Percentiles rank a stretch among this genome's conserved stretches.
Evolutionary conservation across 2,113 vertebrate species (phyloP).

Genomic region (Aramus guarauna): DNA sequence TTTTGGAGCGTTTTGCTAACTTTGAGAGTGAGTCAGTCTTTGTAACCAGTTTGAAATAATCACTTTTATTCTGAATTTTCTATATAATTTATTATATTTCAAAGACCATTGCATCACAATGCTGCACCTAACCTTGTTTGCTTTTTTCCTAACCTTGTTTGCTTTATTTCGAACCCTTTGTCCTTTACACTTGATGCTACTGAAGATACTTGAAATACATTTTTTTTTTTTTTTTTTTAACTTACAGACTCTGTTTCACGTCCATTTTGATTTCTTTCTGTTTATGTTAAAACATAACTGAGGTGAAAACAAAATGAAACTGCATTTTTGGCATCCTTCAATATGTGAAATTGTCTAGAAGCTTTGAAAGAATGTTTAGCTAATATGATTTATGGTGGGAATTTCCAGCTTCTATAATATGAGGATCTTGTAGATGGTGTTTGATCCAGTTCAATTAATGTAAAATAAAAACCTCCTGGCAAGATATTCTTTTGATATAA

Average conservation of each 20-base stretch:
- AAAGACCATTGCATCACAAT: neutral
- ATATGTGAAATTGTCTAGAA: constrained; percentile 32
- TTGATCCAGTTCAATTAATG: constrained; percentile 52
- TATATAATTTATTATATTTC: neutral
- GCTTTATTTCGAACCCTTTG: too few relatives aligned
- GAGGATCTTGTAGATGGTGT: constrained; percentile 20
- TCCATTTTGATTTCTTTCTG: constrained; percentile 27
- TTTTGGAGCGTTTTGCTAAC: neutral
- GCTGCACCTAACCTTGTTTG: neutral
- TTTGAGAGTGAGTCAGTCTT: neutral
- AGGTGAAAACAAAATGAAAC: constrained; percentile 46
- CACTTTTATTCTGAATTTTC: neutral
- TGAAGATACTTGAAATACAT: neutral
- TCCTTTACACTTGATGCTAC: neutral
- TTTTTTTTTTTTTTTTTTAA: neutral
- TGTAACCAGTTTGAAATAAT: neutral
- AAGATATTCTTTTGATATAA: constrained; percentile 46
- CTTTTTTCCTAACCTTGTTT: neutral
- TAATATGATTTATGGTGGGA: constrained; percentile 63
- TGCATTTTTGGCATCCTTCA: constrained; percentile 55
- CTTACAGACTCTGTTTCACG: neutral
- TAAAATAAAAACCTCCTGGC: constrained; percentile 54
- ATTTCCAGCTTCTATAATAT: constrained; percentile 63
- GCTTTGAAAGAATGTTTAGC: constrained; percentile 48
- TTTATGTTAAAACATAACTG: constrained; percentile 13